Evolutionary conservation across 2,888 invertebrate species (phyloP).

Genomic region (Ophraella communa): DNA sequence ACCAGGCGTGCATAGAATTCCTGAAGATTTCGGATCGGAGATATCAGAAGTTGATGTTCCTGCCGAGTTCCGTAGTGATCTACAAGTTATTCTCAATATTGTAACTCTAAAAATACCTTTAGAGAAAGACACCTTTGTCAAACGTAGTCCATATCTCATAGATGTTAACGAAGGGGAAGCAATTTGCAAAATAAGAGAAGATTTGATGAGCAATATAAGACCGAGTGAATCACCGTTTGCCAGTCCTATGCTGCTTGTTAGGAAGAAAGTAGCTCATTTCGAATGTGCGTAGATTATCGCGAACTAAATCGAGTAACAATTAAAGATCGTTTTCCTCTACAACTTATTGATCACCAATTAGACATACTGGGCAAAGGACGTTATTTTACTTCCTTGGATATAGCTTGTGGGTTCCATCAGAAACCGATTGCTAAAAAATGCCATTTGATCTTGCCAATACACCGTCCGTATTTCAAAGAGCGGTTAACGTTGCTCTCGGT

Average conservation of each 20-base stretch:
- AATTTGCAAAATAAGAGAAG: conserved; percentile 29
- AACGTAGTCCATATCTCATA: too few relatives aligned
- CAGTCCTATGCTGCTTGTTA: conserved; percentile 33
- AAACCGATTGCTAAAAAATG: conserved; percentile 49
- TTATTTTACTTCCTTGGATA: conserved; percentile 45
- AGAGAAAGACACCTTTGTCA: too few relatives aligned
- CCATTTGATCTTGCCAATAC: conserved; percentile 53
- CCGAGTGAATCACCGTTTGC: conserved; percentile 29
- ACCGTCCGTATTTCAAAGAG: conserved; percentile 49
- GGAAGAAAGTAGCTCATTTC: conserved; percentile 13
- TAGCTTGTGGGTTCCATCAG: conserved; percentile 47
- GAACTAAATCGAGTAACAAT: conserved; percentile 41
- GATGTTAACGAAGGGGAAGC: too few relatives aligned
- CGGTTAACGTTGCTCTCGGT: conserved; percentile 37
- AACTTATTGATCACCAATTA: conserved; percentile 42
- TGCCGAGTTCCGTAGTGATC: background rate
- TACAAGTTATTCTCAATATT: too few relatives aligned
- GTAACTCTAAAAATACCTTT: too few relatives aligned
- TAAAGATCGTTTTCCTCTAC: conserved; percentile 42
- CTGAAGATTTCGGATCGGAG: background rate
- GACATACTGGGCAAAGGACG: conserved; percentile 38
- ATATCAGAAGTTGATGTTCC: background rate
- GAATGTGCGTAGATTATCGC: conserved; percentile 39
- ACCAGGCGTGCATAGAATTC: conserved; percentile 11
- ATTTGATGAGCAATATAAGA: conserved; percentile 27